Evolutionary conservation across 2,113 vertebrate genomes (phyloP), one percentile per base, ranked within the genome.

Genomic region (Oreotrochilus melanogaster): DNA sequence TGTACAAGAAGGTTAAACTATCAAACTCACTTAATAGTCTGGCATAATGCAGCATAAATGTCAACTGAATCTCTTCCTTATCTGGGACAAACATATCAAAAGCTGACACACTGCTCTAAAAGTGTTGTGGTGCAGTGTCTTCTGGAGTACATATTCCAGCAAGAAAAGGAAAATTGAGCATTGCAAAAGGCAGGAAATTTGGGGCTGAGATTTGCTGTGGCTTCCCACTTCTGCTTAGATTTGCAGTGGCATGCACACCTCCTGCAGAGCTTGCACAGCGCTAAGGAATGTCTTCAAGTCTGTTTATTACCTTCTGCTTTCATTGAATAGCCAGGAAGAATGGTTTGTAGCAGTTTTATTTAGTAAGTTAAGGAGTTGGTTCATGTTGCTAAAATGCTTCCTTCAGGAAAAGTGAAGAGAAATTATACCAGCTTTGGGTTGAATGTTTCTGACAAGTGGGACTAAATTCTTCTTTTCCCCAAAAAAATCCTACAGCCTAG

Each of bases 1-100:
- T 93, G 85, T n/a, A 86, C 92, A 93, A 95, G 86, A 72, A 87
- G 90, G 71, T 74, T 75, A 78, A 95, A 86, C 71, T 79, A 4
- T 78, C 62, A 48, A 76, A 60, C 57, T 62, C 14, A 15, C 37
- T 47, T 43, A 60, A 69, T 78, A 67, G 43, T 64, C 76, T 91
- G 60, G 60, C 35, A 18, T 28, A 13, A 43, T 9, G 25, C 66
- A 61, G 65, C n/a, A 25, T 4, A 23, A 23, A 11, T 45, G 64
- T 39, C 73, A 56, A 25, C 62, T 37, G 73, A 30, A 79, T 45
- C 78, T 70, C 42, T 62, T 62, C 30, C 0, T 25, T 47, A 64
- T 18, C 54, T 39, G 79, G 65, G 75, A 54, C 43, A 39, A 33
- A 19, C 30, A 0, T 13, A n/a, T 43, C 7, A 2, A 73, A 66